A percentile compares a stretch with the other conserved stretches of the same genome.
phyloP scores from a whole-genome alignment of 2,888 invertebrate species.

The Trichogramma evanescens region DNA sequence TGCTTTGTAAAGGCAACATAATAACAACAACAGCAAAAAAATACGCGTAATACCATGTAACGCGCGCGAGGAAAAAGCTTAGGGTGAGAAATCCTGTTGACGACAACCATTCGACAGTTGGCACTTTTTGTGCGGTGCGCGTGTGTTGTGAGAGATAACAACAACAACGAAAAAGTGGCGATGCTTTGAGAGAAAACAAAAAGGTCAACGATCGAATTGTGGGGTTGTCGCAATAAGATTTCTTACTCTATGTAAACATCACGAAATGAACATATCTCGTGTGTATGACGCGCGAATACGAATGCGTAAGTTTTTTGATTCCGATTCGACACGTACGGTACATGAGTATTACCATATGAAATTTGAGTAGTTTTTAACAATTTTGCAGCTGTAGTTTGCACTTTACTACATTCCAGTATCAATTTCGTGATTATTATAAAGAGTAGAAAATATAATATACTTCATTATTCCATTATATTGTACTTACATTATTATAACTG shows the following conservation, averaged over 20 bases:
- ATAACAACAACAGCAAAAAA: no score
- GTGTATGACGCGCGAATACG: not conserved
- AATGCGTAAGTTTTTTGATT: not conserved
- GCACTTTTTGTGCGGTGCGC: conserved; percentile 12
- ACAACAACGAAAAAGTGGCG: not conserved
- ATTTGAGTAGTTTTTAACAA: no score
- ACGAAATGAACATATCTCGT: conserved; percentile 3
- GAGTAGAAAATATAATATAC: conserved; percentile 10
- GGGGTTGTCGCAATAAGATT: conserved; percentile 20
- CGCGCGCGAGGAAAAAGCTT: conserved; percentile 3
- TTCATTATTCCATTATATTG: no score
- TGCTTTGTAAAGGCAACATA: no score
- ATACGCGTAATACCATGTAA: conserved; percentile 13
- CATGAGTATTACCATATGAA: conserved; percentile 10
- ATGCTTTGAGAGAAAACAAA: not conserved
- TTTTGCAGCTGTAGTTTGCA: no score
- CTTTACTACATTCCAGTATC: no score
- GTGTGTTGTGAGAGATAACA: not conserved
- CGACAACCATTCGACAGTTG: conserved; percentile 18
- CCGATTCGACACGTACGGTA: conserved; percentile 11
- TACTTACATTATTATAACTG: no score
- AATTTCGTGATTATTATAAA: conserved; percentile 20
- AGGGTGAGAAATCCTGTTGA: conserved; percentile 19
- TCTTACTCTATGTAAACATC: conserved; percentile 22
- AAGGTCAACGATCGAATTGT: conserved; percentile 18